Conservation (phyloP, 2,888 invertebrate genomes). For the Torymus tubicola region DNA sequence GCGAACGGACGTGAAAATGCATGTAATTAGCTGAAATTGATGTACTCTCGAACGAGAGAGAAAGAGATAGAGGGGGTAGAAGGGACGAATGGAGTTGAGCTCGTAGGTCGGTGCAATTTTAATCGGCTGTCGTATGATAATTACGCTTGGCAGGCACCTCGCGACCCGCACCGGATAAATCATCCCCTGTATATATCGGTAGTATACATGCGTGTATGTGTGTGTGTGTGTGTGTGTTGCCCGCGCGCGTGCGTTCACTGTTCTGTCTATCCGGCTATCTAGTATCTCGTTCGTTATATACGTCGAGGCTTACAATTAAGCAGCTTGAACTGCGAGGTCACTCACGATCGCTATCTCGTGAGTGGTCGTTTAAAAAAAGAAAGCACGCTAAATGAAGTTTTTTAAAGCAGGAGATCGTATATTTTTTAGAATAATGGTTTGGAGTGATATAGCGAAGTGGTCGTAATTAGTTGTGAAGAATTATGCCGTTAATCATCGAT, state of each 20-base stretch:
- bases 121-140: slow-evolving; percentile 76
- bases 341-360: neutral
- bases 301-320: neutral
- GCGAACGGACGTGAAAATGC: slow-evolving; percentile 71
- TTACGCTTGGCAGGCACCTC: slow-evolving; percentile 71
- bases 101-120: slow-evolving; percentile 69
- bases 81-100: no score
- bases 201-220: no score
- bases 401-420: no score
- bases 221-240: no score
- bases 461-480: no score
- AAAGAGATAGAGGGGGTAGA: slow-evolving; percentile 58
- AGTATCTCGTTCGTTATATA: neutral
- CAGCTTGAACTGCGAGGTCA: neutral
- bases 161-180: slow-evolving; percentile 73
- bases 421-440: no score
- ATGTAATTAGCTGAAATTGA: slow-evolving; percentile 75
- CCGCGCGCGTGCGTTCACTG: no score
- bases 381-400: no score
- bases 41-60: slow-evolving; percentile 59
- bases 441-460: no score
- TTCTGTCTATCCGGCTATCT: neutral
- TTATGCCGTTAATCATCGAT: no score
- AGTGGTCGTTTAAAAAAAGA: neutral
- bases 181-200: slow-evolving; percentile 62